A percentile compares a stretch with the other conserved stretches of the same genome.
Conservation (phyloP, 2,888 invertebrate species). For the Diarsia mendica region DNA sequence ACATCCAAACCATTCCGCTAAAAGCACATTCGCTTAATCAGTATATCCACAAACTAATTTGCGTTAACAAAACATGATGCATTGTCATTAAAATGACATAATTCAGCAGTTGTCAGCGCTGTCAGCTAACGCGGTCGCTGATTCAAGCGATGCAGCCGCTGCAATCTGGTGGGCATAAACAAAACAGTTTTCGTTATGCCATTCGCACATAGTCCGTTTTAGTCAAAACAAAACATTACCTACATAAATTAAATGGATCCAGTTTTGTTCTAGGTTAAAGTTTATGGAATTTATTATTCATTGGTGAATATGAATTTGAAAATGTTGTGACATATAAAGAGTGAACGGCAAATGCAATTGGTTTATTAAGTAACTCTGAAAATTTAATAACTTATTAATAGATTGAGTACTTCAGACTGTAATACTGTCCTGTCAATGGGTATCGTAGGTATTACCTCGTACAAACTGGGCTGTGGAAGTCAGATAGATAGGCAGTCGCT, state of each 20-base stretch:
- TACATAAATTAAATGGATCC: constrained; percentile 21
- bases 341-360: background rate
- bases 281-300: constrained; percentile 4
- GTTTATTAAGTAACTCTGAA: background rate
- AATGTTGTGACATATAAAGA: background rate
- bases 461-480: too few relatives aligned
- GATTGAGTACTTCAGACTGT: background rate
- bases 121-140: constrained; percentile 46
- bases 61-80: constrained; percentile 57
- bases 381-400: background rate
- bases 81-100: constrained; percentile 65
- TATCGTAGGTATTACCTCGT: too few relatives aligned
- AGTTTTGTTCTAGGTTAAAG: background rate
- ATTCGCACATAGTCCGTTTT: constrained; percentile 40
- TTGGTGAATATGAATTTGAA: background rate
- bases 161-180: constrained; percentile 60
- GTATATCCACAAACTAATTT: constrained; percentile 54
- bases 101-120: constrained; percentile 60
- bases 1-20: constrained; percentile 29
- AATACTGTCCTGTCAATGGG: too few relatives aligned
- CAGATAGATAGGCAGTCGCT: too few relatives aligned
- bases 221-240: constrained; percentile 20
- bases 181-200: constrained; percentile 51
- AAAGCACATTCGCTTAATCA: constrained; percentile 51
- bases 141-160: constrained; percentile 55